Evolutionary conservation across 2,797 vertebrate genomes (phyloP).

Genomic region (Crypturellus tataupa): DNA sequence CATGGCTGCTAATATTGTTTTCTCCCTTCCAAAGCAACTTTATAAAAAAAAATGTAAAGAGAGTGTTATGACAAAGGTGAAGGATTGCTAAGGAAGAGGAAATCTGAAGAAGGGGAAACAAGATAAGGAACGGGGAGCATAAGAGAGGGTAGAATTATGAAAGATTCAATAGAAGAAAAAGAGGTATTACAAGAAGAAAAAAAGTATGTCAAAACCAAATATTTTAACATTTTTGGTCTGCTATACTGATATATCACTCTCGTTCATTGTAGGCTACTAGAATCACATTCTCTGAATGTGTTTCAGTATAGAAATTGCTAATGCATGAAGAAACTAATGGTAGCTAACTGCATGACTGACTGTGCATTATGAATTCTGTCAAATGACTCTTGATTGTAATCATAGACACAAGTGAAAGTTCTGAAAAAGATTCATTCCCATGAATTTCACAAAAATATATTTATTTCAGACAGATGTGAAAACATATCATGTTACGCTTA

Average conservation of each 20-base stretch:
- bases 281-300: neutral
- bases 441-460: neutral
- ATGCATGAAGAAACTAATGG: neutral
- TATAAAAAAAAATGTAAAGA: slow-evolving; percentile 38
- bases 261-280: neutral
- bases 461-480: slow-evolving; percentile 28
- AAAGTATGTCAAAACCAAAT: neutral
- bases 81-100: slow-evolving; percentile 12
- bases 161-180: neutral
- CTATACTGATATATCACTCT: neutral
- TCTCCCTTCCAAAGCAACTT: neutral
- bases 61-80: slow-evolving; percentile 25
- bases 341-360: neutral
- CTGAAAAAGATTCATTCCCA: neutral
- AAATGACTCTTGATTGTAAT: slow-evolving; percentile 2
- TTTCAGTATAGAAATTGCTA: neutral
- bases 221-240: neutral
- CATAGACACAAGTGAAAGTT: neutral
- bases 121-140: neutral
- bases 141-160: neutral
- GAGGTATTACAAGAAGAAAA: neutral
- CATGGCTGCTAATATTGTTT: neutral
- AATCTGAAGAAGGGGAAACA: neutral
- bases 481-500: neutral
- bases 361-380: neutral